Conservation (phyloP, 2,113 vertebrate genomes). For the Galeopterus variegatus region DNA sequence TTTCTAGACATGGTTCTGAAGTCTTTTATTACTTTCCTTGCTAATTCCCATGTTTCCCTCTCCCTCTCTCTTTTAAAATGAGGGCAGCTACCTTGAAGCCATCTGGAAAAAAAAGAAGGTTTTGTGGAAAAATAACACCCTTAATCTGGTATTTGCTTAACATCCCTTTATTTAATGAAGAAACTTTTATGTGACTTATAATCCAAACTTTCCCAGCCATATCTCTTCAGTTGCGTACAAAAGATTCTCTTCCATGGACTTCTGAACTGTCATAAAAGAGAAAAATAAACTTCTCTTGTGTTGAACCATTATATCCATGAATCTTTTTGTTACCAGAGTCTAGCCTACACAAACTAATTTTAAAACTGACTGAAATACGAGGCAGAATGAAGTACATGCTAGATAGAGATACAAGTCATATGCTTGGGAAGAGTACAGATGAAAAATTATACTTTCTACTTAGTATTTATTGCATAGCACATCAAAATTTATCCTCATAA, state of each 20-base stretch:
- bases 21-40: background rate
- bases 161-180: background rate
- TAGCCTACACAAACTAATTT: background rate
- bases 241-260: background rate
- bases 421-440: background rate
- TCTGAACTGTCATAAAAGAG: background rate
- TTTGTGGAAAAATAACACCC: background rate
- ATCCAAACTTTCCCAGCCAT: background rate
- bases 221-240: background rate
- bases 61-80: background rate
- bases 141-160: conserved; percentile 5
- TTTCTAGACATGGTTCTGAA: background rate
- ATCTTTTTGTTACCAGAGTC: background rate
- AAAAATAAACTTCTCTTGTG: background rate
- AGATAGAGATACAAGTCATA: background rate
- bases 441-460: conserved; percentile 35
- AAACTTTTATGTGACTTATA: background rate
- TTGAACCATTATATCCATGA: background rate
- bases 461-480: background rate
- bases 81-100: background rate
- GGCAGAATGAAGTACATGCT: background rate
- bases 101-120: background rate
- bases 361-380: background rate
- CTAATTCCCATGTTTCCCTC: background rate
- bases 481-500: background rate